A percentile compares a stretch with the other conserved stretches of the same genome.
These are phyloP conservation scores for Triplophysa yarkandensis DNA, from an alignment of 2,797 vertebrate genomes.

Conservation along the genomic window DNA sequence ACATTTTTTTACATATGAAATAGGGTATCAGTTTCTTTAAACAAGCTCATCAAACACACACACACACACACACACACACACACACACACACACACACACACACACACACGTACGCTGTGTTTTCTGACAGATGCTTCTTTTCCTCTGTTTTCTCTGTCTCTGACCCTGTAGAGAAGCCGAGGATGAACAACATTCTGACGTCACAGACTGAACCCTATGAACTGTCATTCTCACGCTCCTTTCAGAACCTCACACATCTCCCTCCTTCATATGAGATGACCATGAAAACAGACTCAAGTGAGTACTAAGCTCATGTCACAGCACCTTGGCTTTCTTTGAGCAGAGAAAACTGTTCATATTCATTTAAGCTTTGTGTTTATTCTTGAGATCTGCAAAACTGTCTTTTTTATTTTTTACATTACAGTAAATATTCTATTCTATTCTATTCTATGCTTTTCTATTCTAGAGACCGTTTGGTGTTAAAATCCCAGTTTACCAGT, in stretches of 20 bases:
- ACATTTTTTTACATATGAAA: no score
- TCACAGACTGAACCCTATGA: constrained; percentile 96
- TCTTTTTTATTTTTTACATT: no score
- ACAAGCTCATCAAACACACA: not conserved
- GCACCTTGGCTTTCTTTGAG: no score
- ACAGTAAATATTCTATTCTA: no score
- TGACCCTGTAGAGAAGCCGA: constrained; percentile 82
- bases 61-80: not conserved
- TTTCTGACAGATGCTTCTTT: constrained; percentile 12
- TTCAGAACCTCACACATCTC: constrained; percentile 96
- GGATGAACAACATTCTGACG: constrained; percentile 95
- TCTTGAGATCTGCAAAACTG: no score
- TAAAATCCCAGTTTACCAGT: not conserved
- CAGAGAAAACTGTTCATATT: no score
- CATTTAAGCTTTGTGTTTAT: no score
- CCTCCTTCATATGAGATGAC: constrained; percentile 92
- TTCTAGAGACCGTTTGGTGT: constrained; percentile 3
- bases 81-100: not conserved
- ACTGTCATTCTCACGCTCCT: constrained; percentile 94
- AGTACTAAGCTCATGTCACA: no score
- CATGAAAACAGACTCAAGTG: constrained; percentile 88
- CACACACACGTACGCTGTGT: not conserved
- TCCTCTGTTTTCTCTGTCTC: constrained; percentile 14
- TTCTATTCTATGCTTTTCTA: no score
- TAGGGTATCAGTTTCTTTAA: not conserved